Percentiles rank a stretch among this genome's conserved stretches.
phyloP scores from a whole-genome alignment of 2,888 invertebrate species.

The Perizoma affinitatum region DNA sequence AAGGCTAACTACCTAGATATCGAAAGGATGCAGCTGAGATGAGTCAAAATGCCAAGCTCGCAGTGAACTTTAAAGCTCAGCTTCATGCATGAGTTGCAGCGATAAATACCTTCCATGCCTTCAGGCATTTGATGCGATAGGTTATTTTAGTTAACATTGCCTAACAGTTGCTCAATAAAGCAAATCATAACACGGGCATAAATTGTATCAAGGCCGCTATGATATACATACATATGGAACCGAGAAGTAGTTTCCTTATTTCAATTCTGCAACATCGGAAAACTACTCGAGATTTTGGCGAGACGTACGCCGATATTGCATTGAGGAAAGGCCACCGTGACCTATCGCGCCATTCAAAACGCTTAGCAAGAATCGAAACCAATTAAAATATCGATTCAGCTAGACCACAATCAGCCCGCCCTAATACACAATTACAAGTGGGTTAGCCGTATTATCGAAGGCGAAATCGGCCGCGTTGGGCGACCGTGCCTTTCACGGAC shows the following conservation, averaged over 20 bases:
- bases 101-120: slow-evolving; percentile 32
- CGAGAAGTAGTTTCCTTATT: slow-evolving; percentile 44
- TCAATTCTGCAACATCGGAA: slow-evolving; percentile 27
- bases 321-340: slow-evolving; percentile 50
- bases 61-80: slow-evolving; percentile 62
- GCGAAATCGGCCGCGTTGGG: slow-evolving; percentile 63
- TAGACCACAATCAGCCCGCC: slow-evolving; percentile 24
- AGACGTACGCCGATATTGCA: slow-evolving; percentile 27
- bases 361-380: slow-evolving; percentile 55
- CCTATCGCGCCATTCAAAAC: slow-evolving; percentile 55
- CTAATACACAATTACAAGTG: slow-evolving; percentile 53
- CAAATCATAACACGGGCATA: slow-evolving; percentile 46
- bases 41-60: slow-evolving; percentile 71
- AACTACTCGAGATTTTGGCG: slow-evolving; percentile 24
- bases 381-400: slow-evolving; percentile 61
- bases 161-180: slow-evolving; percentile 56
- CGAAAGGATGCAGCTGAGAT: slow-evolving; percentile 73
- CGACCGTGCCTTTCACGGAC: slow-evolving; percentile 73
- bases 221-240: slow-evolving; percentile 55
- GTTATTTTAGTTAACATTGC: slow-evolving; percentile 54
- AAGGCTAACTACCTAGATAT: slow-evolving; percentile 69
- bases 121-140: slow-evolving; percentile 36
- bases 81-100: slow-evolving; percentile 36
- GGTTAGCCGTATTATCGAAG: slow-evolving; percentile 63
- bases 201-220: slow-evolving; percentile 58